These are phyloP conservation scores for Tachina fera DNA, from an alignment of 2,888 invertebrate species.

Conservation along the genomic window DNA sequence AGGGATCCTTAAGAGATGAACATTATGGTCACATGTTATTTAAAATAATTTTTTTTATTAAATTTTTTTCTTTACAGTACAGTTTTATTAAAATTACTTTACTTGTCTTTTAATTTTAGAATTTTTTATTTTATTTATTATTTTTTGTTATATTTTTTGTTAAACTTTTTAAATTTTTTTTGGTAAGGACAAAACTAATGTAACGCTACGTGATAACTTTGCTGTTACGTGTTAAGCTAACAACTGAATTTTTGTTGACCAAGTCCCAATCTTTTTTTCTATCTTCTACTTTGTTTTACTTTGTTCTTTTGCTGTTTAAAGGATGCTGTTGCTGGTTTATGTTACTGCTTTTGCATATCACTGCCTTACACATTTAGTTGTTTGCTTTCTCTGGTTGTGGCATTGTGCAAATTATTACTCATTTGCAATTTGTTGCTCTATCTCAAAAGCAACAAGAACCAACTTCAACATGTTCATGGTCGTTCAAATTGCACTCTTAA, in stretches of 20 bases:
- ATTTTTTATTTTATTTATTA: neutral
- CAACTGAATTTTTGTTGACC: conserved; percentile 70
- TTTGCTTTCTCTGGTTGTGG: conserved; percentile 18
- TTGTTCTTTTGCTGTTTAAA: conserved; percentile 28
- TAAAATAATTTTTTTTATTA: neutral
- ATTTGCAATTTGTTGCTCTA: conserved; percentile 65
- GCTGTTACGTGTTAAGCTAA: conserved; percentile 68
- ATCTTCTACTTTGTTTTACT: too few species aligned
- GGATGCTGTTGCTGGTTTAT: conserved; percentile 58
- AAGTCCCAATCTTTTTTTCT: conserved; percentile 55
- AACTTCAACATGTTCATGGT: conserved; percentile 63
- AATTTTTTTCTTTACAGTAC: conserved; percentile 4
- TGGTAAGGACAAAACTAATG: neutral
- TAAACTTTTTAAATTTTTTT: neutral
- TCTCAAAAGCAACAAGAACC: conserved; percentile 56
- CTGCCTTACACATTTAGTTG: conserved; percentile 25
- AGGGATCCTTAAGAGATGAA: conserved; percentile 31
- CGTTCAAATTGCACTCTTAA: conserved; percentile 59
- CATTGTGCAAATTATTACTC: conserved; percentile 63
- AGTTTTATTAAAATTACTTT: neutral
- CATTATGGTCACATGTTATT: conserved; percentile 40
- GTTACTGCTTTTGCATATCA: conserved; percentile 5
- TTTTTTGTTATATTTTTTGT: conserved; percentile 1
- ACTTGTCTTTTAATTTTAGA: neutral
- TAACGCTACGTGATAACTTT: conserved; percentile 40